These are phyloP conservation scores for Amphimallon solstitiale DNA, from an alignment of 2,888 invertebrate genomes.

Conservation along the genomic window DNA sequence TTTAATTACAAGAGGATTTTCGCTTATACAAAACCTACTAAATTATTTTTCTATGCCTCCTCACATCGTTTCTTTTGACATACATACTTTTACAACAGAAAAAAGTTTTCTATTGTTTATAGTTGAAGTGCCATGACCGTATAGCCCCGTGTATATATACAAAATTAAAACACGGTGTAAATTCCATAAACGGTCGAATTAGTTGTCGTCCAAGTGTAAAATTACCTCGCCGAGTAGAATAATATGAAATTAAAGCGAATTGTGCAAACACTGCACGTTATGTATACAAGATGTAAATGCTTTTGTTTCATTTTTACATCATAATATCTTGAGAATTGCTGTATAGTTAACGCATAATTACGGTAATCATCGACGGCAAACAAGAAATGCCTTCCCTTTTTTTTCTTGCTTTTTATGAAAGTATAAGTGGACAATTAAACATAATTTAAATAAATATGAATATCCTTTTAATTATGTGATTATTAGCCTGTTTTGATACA, in stretches of 20 bases:
- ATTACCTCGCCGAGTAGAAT: slow-evolving; percentile 14
- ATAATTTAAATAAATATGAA: too few species aligned
- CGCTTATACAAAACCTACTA: background rate
- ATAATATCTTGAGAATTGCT: background rate
- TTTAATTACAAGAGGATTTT: too few species aligned
- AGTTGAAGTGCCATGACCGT: background rate
- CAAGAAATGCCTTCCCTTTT: too few species aligned
- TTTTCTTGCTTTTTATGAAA: too few species aligned
- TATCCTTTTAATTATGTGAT: too few species aligned
- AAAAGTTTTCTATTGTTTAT: too few species aligned
- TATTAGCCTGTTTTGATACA: too few species aligned
- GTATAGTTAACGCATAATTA: too few species aligned
- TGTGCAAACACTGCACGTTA: background rate
- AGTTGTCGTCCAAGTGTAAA: slow-evolving; percentile 11
- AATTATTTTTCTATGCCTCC: background rate
- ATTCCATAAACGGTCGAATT: slow-evolving; percentile 8
- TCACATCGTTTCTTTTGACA: background rate
- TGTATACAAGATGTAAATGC: background rate
- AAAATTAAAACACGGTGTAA: background rate
- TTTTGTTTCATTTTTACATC: too few species aligned
- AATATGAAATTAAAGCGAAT: background rate
- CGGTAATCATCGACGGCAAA: too few species aligned
- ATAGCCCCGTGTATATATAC: background rate
- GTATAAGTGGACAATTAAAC: too few species aligned
- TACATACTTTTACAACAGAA: background rate